Evolutionary conservation across 2,113 vertebrate genomes (phyloP).

Genomic region (Crotophaga sulcirostris): DNA sequence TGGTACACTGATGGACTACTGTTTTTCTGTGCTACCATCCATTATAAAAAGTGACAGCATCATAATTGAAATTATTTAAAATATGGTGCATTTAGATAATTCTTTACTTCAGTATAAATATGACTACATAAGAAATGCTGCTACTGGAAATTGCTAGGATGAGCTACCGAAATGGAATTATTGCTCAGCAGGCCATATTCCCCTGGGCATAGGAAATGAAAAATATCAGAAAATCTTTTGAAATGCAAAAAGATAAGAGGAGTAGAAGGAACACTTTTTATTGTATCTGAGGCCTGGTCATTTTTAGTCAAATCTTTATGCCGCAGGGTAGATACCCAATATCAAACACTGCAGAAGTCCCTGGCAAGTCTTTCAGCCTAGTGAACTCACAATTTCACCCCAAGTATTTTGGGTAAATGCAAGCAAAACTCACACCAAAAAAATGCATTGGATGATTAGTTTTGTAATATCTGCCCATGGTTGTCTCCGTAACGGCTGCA

Average conservation of each 20-base stretch:
- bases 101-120: background rate
- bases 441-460: background rate
- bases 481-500: background rate
- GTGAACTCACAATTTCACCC: background rate
- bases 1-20: conserved; percentile 35
- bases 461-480: background rate
- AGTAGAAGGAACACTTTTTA: background rate
- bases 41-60: conserved; percentile 36
- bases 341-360: background rate
- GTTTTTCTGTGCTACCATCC: conserved; percentile 6
- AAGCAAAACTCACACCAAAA: background rate
- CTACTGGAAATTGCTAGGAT: conserved; percentile 4
- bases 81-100: conserved; percentile 43
- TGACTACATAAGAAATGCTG: background rate
- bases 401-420: background rate
- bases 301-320: background rate
- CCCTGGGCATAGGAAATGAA: background rate
- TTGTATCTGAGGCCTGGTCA: background rate
- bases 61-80: conserved; percentile 62
- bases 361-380: background rate
- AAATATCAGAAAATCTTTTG: background rate
- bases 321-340: background rate
- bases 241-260: background rate
- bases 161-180: background rate
- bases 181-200: background rate